Evolutionary conservation across 2,888 invertebrate genomes (phyloP), one percentile per base, ranked within the genome.

Genomic region (Dastarcus helophoroides): DNA sequence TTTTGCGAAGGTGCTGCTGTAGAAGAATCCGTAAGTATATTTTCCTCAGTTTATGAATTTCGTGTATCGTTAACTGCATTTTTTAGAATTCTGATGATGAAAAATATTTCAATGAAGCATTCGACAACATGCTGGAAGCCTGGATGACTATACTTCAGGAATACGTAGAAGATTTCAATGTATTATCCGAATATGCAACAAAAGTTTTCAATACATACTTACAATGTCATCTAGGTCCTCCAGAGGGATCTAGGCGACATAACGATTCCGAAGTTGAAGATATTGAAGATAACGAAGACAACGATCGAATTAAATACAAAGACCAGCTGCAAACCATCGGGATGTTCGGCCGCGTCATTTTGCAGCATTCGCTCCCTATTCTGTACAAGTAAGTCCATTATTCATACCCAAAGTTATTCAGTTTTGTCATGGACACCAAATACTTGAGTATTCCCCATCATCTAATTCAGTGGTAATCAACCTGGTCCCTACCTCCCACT

Each of bases 181-280:
- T 29, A 9, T 7, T 31, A 6, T 11, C 15, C 11, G 49, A 48
- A 26, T 44, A 44, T 15, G 63, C 64, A 4, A 54, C 59, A 7
- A 63, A 73, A 55, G 74, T 89, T 39, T 86, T 89, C 54, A 79
- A 83, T 54, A 76, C 75, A 2, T 90, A 85, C 53, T 59, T 90
- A 25, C 76, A 79, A 48, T 79, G 77, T 48, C 79, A 88, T 56
- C 62, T 91, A 37, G 77, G 81, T 4, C 77, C 85, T 0, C 90
- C 90, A 0, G 81, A 86, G 54, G 90, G 82, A 14, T 64, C 63
- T 22, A 63, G 80, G 41, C 62, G 63, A 11, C 50, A 50, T 4
- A 53, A 54, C 14, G 59, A 63, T 14, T 48, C 56, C 11, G 60
- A 63, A 22, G 59, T 56, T 3, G 67, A 67, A 37, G 76, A 78